A percentile compares a stretch with the other conserved stretches of the same genome.
These are phyloP conservation scores for Nicator chloris DNA, from an alignment of 2,113 vertebrate species.

Conservation along the genomic window DNA sequence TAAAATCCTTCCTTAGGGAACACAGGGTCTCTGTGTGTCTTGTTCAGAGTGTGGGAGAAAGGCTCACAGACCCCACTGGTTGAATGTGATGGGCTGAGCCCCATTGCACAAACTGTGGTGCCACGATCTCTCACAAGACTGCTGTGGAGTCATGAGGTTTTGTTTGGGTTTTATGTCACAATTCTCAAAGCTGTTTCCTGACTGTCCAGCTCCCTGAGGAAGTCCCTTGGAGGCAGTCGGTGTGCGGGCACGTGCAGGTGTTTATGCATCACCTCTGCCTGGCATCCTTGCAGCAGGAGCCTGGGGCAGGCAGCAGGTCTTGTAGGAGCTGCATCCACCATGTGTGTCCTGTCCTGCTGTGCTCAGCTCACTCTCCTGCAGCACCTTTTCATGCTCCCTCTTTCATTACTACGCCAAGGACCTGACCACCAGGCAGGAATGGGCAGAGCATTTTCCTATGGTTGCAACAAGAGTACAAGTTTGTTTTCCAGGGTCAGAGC, in stretches of 20 bases:
- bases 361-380: not conserved
- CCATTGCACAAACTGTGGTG: not conserved
- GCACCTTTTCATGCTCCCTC: not conserved
- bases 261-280: not conserved
- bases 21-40: not conserved
- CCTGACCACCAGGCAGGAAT: not conserved
- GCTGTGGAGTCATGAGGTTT: not conserved
- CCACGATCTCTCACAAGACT: not conserved
- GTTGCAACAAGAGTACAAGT: not conserved
- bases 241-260: fast-evolving
- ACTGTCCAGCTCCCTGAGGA: not conserved
- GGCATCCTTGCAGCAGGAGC: fast-evolving
- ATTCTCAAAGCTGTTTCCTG: not conserved
- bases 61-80: not conserved
- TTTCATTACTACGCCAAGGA: not conserved
- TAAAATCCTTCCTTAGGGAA: not conserved
- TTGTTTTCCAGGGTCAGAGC: not conserved
- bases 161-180: not conserved
- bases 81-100: not conserved
- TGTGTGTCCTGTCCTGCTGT: fast-evolving
- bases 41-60: not conserved
- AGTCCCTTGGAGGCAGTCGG: not conserved
- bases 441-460: not conserved
- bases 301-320: not conserved
- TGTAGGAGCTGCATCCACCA: not conserved